Evolutionary conservation across 1,140 invertebrate species (phyloP).

Genomic region (Eueides isabella): DNA sequence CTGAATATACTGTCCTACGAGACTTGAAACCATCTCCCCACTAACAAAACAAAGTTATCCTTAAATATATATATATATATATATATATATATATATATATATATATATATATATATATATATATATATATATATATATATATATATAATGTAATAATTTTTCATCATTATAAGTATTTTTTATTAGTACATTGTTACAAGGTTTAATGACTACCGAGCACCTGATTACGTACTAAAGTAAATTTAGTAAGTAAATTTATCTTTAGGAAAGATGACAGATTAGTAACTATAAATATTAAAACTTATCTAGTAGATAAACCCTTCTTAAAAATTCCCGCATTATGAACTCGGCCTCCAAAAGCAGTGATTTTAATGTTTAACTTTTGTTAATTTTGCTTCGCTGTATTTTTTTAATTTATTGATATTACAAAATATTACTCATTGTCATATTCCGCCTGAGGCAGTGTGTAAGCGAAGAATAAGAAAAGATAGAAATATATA

Average conservation of each 20-base stretch:
- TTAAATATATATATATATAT: too few relatives aligned
- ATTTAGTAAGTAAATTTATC: conserved; percentile 42
- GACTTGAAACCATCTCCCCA: not conserved
- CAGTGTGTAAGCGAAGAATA: too few relatives aligned
- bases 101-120: too few relatives aligned
- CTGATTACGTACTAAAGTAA: conserved; percentile 13
- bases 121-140: too few relatives aligned
- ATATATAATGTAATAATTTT: too few relatives aligned
- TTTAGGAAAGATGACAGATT: conserved; percentile 48
- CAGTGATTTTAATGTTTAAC: not conserved
- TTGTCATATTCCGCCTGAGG: too few relatives aligned
- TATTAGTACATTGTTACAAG: conserved; percentile 3
- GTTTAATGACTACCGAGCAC: not conserved
- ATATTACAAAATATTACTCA: too few relatives aligned
- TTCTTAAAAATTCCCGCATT: conserved; percentile 11
- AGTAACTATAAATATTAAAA: conserved; percentile 42
- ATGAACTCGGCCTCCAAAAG: not conserved
- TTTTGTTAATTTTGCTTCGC: too few relatives aligned
- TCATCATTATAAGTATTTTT: not conserved
- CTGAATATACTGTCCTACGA: conserved; percentile 6
- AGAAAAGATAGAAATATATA: too few relatives aligned
- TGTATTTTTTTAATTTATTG: too few relatives aligned
- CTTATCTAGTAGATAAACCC: conserved; percentile 29
- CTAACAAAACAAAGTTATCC: not conserved
- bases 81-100: too few relatives aligned